Evolutionary conservation across 2,888 invertebrate species (phyloP).

Genomic region (Syrphus vitripennis): DNA sequence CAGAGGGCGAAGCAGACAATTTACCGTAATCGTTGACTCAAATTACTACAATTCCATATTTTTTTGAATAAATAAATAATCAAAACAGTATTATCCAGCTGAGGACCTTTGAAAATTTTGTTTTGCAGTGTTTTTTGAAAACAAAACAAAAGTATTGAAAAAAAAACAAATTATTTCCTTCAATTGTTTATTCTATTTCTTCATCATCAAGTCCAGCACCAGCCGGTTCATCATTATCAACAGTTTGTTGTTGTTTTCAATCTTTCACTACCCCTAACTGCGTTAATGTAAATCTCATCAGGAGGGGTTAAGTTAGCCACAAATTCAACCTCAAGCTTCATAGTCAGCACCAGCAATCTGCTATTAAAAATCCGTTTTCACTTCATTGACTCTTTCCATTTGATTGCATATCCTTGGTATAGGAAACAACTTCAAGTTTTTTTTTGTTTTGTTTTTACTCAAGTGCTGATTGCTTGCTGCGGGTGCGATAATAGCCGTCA

Average conservation of each 20-base stretch:
- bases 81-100: not conserved
- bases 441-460: slow-evolving; percentile 21
- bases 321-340: not conserved
- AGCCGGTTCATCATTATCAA: not conserved
- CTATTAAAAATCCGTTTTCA: slow-evolving; percentile 68
- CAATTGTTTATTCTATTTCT: slow-evolving; percentile 28
- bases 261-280: slow-evolving; percentile 1
- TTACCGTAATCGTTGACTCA: not conserved
- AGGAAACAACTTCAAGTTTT: slow-evolving; percentile 49
- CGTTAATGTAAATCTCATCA: not conserved
- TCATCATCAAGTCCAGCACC: slow-evolving; percentile 20
- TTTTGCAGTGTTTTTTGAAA: not conserved
- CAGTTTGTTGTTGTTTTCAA: slow-evolving; percentile 45
- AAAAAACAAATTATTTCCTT: slow-evolving; percentile 19
- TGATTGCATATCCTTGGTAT: slow-evolving; percentile 53
- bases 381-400: slow-evolving; percentile 68
- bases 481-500: slow-evolving; percentile 66
- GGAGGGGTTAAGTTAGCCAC: not conserved
- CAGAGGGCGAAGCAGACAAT: no score
- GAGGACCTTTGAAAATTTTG: not conserved
- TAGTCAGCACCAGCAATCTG: slow-evolving; percentile 31
- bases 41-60: not conserved
- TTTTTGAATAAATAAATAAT: not conserved
- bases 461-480: slow-evolving; percentile 54
- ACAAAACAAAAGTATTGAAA: no score